A percentile compares a stretch with the other conserved stretches of the same genome.
Conservation (phyloP, 2,113 vertebrate species). For the Bettongia penicillata region DNA sequence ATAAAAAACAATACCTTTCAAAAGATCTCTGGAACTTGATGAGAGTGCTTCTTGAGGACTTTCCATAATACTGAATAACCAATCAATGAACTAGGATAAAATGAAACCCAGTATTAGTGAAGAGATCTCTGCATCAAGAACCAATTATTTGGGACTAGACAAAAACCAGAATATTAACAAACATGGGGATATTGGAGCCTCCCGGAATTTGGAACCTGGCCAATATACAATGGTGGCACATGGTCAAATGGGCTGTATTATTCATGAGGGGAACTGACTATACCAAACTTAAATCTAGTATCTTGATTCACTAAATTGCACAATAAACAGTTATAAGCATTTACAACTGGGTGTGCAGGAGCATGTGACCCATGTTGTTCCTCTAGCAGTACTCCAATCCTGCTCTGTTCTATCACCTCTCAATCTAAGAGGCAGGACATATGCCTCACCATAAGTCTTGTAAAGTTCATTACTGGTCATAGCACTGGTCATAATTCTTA, state of each 20-base stretch:
- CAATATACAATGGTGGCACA: not conserved
- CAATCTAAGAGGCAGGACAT: too few relatives aligned
- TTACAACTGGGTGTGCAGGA: not conserved
- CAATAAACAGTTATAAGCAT: not conserved
- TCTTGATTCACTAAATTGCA: not conserved
- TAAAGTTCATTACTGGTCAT: too few relatives aligned
- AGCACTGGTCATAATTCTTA: too few relatives aligned
- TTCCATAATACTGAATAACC: slow-evolving; percentile 91
- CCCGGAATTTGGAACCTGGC: not conserved
- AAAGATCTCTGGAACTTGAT: slow-evolving; percentile 77
- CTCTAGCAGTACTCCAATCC: too few relatives aligned
- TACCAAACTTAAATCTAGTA: not conserved
- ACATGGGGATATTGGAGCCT: not conserved
- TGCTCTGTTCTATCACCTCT: too few relatives aligned
- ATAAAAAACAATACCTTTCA: slow-evolving; percentile 89
- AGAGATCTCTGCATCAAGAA: not conserved
- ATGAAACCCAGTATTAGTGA: slow-evolving; percentile 60
- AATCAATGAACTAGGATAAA: slow-evolving; percentile 93
- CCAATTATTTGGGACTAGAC: not conserved
- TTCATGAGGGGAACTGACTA: not conserved
- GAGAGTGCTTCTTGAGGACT: slow-evolving; percentile 87
- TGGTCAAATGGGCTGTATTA: not conserved
- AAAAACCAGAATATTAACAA: not conserved
- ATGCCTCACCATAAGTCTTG: too few relatives aligned
- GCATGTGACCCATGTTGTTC: too few relatives aligned